These are phyloP conservation scores for Phortica okadai DNA, from an alignment of 2,888 invertebrate genomes.

Conservation along the genomic window DNA sequence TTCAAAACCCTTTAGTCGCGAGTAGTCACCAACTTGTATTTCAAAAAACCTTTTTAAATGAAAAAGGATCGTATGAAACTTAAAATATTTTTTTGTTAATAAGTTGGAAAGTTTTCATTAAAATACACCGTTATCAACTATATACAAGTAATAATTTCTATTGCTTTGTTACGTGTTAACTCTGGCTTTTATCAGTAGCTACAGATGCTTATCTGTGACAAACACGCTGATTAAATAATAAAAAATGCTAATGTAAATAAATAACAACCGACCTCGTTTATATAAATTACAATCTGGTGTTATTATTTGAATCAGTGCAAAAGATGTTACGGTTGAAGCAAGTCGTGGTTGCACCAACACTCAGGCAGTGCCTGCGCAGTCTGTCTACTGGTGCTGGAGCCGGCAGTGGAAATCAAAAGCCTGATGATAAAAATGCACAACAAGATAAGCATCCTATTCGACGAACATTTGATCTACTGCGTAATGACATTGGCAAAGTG, in stretches of 20 bases:
- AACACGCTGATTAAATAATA: slow-evolving; percentile 9
- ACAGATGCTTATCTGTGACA: neutral
- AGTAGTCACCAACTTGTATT: too few relatives aligned
- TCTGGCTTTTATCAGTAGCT: slow-evolving; percentile 5
- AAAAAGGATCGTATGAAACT: too few relatives aligned
- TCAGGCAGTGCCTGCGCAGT: neutral
- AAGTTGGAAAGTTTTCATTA: too few relatives aligned
- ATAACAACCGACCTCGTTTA: neutral
- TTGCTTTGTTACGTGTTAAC: neutral
- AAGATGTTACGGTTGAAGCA: slow-evolving; percentile 54
- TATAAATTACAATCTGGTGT: slow-evolving; percentile 3
- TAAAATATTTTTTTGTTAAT: too few relatives aligned
- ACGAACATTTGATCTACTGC: slow-evolving; percentile 64
- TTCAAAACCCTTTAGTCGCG: too few relatives aligned
- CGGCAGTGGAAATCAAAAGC: neutral
- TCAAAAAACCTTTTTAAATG: too few relatives aligned
- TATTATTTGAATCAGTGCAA: slow-evolving; percentile 10
- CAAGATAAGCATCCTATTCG: slow-evolving; percentile 65
- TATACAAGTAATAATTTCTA: neutral
- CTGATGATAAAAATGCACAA: slow-evolving; percentile 33
- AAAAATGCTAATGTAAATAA: slow-evolving; percentile 1
- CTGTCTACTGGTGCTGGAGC: neutral
- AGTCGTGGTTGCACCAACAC: slow-evolving; percentile 25
- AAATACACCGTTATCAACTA: too few relatives aligned
- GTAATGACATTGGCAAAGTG: slow-evolving; percentile 74